These are phyloP conservation scores for Apamea epomidion DNA, from an alignment of 2,888 invertebrate species.

Conservation along the genomic window DNA sequence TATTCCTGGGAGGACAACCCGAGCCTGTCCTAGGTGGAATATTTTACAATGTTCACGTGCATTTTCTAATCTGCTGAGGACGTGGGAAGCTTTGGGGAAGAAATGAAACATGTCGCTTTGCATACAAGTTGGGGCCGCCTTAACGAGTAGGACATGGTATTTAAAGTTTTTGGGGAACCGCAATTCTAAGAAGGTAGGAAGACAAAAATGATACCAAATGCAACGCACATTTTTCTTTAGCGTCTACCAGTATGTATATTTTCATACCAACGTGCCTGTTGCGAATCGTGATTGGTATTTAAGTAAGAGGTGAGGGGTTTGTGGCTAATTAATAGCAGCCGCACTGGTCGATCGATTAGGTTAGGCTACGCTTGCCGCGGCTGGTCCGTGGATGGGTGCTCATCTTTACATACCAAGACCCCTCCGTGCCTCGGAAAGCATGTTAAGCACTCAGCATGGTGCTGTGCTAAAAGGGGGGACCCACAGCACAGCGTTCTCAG, in stretches of 20 bases:
- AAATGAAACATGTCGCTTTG: neutral
- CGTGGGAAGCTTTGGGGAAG: conserved; percentile 7
- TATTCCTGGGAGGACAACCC: conserved; percentile 15
- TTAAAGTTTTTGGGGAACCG: neutral
- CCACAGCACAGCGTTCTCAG: no score
- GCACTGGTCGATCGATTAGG: no score
- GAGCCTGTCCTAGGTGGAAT: conserved; percentile 8
- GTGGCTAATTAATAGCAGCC: no score
- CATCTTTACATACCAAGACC: neutral
- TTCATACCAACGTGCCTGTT: neutral
- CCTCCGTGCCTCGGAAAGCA: neutral
- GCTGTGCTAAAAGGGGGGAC: no score
- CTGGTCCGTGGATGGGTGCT: no score
- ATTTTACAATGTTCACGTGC: conserved; percentile 27
- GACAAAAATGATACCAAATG: no score
- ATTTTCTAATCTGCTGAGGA: conserved; percentile 29
- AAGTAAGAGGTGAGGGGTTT: no score
- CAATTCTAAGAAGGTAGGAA: neutral
- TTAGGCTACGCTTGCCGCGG: no score
- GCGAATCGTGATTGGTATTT: neutral
- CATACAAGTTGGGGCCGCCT: neutral
- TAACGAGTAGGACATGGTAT: neutral
- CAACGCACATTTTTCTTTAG: neutral
- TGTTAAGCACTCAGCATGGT: neutral
- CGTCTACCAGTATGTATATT: neutral